These are phyloP conservation scores for Bombus superbus DNA, from an alignment of 1,140 invertebrate genomes.

Conservation along the genomic window DNA sequence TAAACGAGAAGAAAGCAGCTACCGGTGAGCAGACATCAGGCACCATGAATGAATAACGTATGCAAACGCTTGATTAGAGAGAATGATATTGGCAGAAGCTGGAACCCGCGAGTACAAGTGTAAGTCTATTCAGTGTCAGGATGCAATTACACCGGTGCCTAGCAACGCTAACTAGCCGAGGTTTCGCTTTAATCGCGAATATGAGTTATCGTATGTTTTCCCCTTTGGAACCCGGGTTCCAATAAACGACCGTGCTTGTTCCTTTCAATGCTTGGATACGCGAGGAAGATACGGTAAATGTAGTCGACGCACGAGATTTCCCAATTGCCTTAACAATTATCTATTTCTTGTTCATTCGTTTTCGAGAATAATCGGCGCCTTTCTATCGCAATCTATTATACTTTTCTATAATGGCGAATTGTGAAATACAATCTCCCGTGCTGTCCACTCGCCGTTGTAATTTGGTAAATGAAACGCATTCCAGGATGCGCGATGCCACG, in stretches of 20 bases:
- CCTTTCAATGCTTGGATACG: constrained; percentile 1
- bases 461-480: background rate
- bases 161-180: constrained; percentile 30
- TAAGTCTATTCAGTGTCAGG: constrained; percentile 38
- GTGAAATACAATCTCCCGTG: background rate
- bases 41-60: background rate
- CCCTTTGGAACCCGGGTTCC: background rate
- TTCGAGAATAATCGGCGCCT: background rate
- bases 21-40: background rate
- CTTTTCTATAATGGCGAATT: background rate
- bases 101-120: constrained; percentile 1
- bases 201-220: constrained; percentile 33
- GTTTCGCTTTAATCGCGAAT: constrained; percentile 39
- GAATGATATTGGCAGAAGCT: constrained; percentile 43
- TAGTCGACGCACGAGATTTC: background rate
- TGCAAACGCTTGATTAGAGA: constrained; percentile 22
- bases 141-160: constrained; percentile 42
- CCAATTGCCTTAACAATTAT: background rate
- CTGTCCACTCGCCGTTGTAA: background rate
- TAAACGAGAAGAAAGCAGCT: background rate
- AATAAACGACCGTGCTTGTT: background rate
- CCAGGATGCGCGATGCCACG: too few relatives aligned
- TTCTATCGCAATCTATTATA: background rate
- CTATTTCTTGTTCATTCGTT: background rate
- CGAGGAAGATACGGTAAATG: background rate